Base-by-base conservation (phyloP, 2,797 vertebrate species). In the Pelochelys cantorii region DNA sequence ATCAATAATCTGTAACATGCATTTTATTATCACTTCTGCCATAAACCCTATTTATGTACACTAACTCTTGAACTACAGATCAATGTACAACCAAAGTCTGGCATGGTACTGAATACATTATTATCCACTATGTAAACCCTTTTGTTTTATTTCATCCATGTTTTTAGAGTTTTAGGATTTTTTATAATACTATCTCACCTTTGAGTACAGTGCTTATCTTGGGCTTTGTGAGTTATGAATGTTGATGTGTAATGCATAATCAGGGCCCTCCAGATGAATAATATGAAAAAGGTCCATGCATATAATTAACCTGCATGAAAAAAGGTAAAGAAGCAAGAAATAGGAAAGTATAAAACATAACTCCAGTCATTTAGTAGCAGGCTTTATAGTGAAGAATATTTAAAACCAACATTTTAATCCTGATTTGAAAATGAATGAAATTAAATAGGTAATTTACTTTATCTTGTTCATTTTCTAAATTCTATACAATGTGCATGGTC, bases 391-490 rank as follows among this genome's bases (percentile, higher is more conserved):
- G 48, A 93, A 90, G 0, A 92, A 86, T 82, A 93, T 90, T 96
- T 97, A 89, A 62, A 96, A 95, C 90, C 85, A 91, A 83, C 60
- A 75, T 17, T 94, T 93, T 87, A 90, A 87, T 92, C 83, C 80
- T 48, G 81, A 57, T 84, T 86, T 97, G 96, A 94, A 89, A 97
- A 34, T 60, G 79, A 56, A 89, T 85, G 86, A 88, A 97, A 94
- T 96, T 94, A 97, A 97, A 75, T 48, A 68, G 57, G 25, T 85
- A 75, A 96, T 95, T 96, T 23, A 85, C 96, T 92, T 95, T 97
- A 81, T 62, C 17, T 86, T 52, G 87, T 90, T 87, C 53, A 31
- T 84, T 92, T 95, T 95, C 86, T 93, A 91, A 8, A 37, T 86
- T 48, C 81, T 84, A 77, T 88, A 95, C 96, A 96, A 88, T 42